Evolutionary conservation across 2,113 vertebrate genomes (phyloP), one percentile per base, ranked within the genome.

Genomic region (Notarius lentiginosus): DNA sequence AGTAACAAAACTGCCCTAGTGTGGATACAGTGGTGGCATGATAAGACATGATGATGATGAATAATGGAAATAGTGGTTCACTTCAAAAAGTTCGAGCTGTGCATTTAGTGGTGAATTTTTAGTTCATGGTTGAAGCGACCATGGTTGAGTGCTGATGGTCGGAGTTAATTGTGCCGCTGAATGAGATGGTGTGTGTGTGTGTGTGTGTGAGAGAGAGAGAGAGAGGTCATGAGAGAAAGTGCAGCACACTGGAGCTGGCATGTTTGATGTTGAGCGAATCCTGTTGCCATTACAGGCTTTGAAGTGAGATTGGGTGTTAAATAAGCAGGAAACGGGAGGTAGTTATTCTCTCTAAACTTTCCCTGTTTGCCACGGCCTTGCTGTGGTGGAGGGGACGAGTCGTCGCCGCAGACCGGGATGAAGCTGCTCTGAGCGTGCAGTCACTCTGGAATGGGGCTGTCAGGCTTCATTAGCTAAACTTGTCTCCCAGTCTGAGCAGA

Each of bases 391-490:
- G 90, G 89, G 90, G 91, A 65, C 24, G 76, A 84, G 84, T 49
- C 34, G 20, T 51, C 89, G 89, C 91, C 80, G n/a, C 86, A 88
- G 90, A 89, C 89, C 79, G 89, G 92, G 89, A 92, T 89, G 91
- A 93, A 93, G 93, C 91, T 90, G 87, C 93, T 94, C 90, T 92
- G 92, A 92, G 87, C 93, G 92, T 91, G 87, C 90, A 92, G 90
- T 88, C 91, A 83, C 89, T 84, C 91, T 93, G 93, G 91, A 95
- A 95, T 93, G 90, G 92, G 79, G 81, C 93, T 96, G 95, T 94
- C 94, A 93, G 92, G 91, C 89, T 95, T 95, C 94, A 95, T 96
- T 95, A 95, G 93, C 87, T 88, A 90, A 90, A 93, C 90, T 91
- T 89, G 87, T 94, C 92, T 94, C 92, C 93, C 76, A 73, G 91